Evolutionary conservation across 1,140 invertebrate species (phyloP), one percentile per base, ranked within the genome.

Genomic region (Anastrepha ludens): DNA sequence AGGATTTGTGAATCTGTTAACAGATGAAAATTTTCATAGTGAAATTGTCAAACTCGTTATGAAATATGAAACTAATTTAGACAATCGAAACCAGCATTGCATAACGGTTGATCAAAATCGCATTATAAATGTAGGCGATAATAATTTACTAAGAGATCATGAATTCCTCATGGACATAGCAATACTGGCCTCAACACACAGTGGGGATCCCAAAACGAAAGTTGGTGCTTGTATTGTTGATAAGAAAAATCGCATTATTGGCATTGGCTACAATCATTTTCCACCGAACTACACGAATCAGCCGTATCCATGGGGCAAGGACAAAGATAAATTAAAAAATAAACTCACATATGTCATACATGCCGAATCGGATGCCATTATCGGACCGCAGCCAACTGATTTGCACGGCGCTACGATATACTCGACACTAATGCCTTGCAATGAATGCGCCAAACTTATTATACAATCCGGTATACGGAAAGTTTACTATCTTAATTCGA

Each of bases 371-470:
- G 99, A 99, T 95, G 98, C 99, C 13, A 97, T 99, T 88, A 90
- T 99, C 2, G 99, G 99, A 92, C 98, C 97, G 93, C 99, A 98
- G 92, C 94, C 95, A 3, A 94, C 95, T 0, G 95, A 97, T 94
- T 93, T 98, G 0, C 96, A 96, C 90, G 95, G 96, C 88, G 98
- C 98, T 90, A 95, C 94, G 1, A 95, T 99, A 1, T 99, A 98
- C 93, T 97, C 98, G 0, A 96, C 95, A 0, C 92, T 98, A 8
- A 99, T 99, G 93, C 98, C 98, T 0, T 99, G 98, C 91, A 99
- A 99, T 92, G 98, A 99, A 93, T 99, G 98, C 95, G 97, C 98
- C 0, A 99, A 99, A 94, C 94, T 98, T 3, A 98, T 99, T n/a
- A 98, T 99, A 91, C 98, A 99, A 92, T 96, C 97, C n/a, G 97